Evolutionary conservation across 2,888 invertebrate genomes (phyloP).

Genomic region (Drosophila borborema): DNA sequence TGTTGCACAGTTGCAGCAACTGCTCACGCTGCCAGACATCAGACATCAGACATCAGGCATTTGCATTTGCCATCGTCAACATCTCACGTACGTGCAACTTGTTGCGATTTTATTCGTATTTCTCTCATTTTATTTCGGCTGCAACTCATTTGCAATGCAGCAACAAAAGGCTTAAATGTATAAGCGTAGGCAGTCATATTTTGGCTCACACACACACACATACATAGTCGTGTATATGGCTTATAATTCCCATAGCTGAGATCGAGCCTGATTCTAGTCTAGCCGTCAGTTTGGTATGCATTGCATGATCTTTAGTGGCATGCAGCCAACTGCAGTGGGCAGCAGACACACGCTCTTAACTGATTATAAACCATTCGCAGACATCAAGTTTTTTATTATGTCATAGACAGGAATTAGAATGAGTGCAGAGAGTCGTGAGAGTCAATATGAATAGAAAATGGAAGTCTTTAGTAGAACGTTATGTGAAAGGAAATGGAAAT

Average conservation of each 20-base stretch:
- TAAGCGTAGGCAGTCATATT: slow-evolving; percentile 54
- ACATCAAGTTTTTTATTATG: slow-evolving; percentile 20
- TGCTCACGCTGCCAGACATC: slow-evolving; percentile 32
- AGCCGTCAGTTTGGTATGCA: slow-evolving; percentile 47
- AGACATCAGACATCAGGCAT: slow-evolving; percentile 35
- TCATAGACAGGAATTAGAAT: slow-evolving; percentile 28
- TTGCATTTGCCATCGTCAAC: slow-evolving; percentile 51
- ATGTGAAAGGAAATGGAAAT: slow-evolving; percentile 6
- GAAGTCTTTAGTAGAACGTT: slow-evolving; percentile 12
- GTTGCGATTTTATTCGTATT: slow-evolving; percentile 47
- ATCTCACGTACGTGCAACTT: slow-evolving; percentile 71
- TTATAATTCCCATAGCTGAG: slow-evolving; percentile 43
- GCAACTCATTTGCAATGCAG: slow-evolving; percentile 75
- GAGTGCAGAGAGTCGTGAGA: slow-evolving; percentile 7
- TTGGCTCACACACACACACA: slow-evolving; percentile 53
- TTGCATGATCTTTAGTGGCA: slow-evolving; percentile 36
- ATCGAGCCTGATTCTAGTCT: slow-evolving; percentile 42
- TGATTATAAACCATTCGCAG: slow-evolving; percentile 21
- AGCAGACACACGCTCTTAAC: slow-evolving; percentile 33
- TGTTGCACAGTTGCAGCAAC: slow-evolving; percentile 21
- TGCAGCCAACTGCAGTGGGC: slow-evolving; percentile 32
- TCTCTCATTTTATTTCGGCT: slow-evolving; percentile 34
- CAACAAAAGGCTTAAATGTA: slow-evolving; percentile 42
- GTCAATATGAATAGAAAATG: slow-evolving; percentile 19
- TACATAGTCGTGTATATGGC: neutral